phyloP scores from a whole-genome alignment of 2,888 invertebrate genomes.

The Caenorhabditis sp. region DNA sequence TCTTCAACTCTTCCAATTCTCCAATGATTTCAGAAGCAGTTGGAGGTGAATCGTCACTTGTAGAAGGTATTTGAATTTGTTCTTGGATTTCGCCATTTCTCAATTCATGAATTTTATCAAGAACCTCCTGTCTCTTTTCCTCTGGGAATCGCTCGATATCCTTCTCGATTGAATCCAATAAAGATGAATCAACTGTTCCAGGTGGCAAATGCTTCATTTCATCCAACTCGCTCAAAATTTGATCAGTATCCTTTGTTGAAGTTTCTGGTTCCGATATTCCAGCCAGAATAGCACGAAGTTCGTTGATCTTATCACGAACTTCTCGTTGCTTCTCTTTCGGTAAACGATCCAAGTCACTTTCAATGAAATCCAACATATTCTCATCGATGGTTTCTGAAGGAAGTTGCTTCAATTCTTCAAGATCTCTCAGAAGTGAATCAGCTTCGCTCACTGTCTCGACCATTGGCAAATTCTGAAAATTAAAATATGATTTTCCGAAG shows the following conservation, averaged over 20 bases:
- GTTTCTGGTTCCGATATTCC: constrained; percentile 2
- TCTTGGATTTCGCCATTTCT: too few relatives aligned
- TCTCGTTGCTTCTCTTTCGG: constrained; percentile 10
- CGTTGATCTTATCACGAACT: background rate
- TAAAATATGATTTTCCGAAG: too few relatives aligned
- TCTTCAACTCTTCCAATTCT: constrained; percentile 8
- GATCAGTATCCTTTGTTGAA: background rate
- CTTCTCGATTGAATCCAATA: too few relatives aligned
- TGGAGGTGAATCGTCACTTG: too few relatives aligned
- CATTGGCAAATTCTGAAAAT: too few relatives aligned
- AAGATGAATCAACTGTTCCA: too few relatives aligned
- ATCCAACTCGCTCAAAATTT: too few relatives aligned
- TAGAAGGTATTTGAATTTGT: too few relatives aligned
- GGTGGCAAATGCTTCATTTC: too few relatives aligned
- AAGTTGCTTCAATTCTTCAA: constrained; percentile 10
- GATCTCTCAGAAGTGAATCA: background rate
- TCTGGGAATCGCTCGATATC: too few relatives aligned
- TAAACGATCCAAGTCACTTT: constrained; percentile 4
- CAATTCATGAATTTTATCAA: background rate
- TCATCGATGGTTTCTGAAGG: constrained; percentile 17
- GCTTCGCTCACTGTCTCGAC: too few relatives aligned
- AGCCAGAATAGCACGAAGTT: constrained; percentile 16
- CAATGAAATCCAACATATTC: constrained; percentile 13
- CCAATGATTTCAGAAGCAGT: background rate
- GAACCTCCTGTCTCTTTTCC: too few relatives aligned